Percentiles rank a stretch among this genome's conserved stretches.
phyloP scores from a whole-genome alignment of 2,888 invertebrate genomes.

The Cephus pygmeus region DNA sequence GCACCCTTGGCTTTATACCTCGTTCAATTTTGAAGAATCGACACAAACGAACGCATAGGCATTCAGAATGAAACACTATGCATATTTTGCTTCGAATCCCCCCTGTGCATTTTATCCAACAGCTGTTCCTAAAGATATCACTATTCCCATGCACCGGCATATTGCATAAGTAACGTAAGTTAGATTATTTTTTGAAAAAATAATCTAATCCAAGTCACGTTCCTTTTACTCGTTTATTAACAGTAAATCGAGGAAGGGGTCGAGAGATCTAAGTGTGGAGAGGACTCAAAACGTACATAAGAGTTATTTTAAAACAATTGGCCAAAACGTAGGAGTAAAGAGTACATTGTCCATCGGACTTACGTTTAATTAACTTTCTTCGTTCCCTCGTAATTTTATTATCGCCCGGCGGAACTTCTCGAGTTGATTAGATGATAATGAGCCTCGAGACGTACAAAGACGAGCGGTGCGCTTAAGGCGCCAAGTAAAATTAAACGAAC shows the following conservation, averaged over 20 bases:
- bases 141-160: too few relatives aligned
- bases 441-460: background rate
- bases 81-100: background rate
- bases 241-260: background rate
- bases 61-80: background rate
- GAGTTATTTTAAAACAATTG: background rate
- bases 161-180: too few relatives aligned
- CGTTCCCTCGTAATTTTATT: background rate
- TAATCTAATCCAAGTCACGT: too few relatives aligned
- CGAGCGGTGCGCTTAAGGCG: background rate
- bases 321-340: background rate
- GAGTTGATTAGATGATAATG: slow-evolving; percentile 18
- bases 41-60: background rate
- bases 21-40: background rate
- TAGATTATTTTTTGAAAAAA: too few relatives aligned
- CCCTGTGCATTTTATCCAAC: background rate
- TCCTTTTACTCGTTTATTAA: too few relatives aligned
- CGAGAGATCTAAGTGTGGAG: background rate
- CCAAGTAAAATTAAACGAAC: background rate
- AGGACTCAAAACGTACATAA: too few relatives aligned
- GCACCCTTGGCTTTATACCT: background rate
- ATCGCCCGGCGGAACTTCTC: background rate
- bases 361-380: background rate
- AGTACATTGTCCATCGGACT: background rate
- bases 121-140: too few relatives aligned